These are phyloP conservation scores for Sciurus carolinensis DNA, from an alignment of 2,797 vertebrate species.

Conservation along the genomic window DNA sequence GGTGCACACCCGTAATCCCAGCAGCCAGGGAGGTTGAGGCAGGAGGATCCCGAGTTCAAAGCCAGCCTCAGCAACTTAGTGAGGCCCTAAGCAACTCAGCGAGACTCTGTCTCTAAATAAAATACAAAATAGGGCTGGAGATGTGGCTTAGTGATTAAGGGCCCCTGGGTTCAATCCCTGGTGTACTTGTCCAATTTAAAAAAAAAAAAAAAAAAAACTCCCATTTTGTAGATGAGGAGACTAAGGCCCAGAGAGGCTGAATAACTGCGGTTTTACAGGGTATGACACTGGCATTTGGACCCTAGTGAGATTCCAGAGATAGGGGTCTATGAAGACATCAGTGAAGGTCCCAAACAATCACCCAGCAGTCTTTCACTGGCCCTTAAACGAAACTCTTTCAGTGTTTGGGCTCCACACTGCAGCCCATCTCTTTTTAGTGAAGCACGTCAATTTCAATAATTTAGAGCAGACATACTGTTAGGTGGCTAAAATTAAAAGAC, in stretches of 20 bases:
- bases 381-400: not conserved
- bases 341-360: not conserved
- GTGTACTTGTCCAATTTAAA: too few relatives aligned
- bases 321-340: not conserved
- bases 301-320: not conserved
- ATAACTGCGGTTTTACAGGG: not conserved
- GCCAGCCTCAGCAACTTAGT: too few relatives aligned
- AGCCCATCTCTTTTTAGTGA: not conserved
- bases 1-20: too few relatives aligned
- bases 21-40: too few relatives aligned
- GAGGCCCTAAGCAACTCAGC: too few relatives aligned
- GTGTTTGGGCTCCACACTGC: not conserved
- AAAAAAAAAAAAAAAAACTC: not conserved
- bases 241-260: not conserved
- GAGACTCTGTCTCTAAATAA: too few relatives aligned
- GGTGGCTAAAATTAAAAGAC: conserved; percentile 16
- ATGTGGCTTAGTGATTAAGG: too few relatives aligned
- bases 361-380: not conserved
- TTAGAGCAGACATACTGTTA: not conserved
- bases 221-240: not conserved
- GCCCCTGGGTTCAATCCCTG: too few relatives aligned
- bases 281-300: not conserved
- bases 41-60: too few relatives aligned
- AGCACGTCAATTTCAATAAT: not conserved
- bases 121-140: too few relatives aligned